These are phyloP conservation scores for Vespertilio murinus DNA, from an alignment of 2,797 vertebrate genomes.

Conservation along the genomic window DNA sequence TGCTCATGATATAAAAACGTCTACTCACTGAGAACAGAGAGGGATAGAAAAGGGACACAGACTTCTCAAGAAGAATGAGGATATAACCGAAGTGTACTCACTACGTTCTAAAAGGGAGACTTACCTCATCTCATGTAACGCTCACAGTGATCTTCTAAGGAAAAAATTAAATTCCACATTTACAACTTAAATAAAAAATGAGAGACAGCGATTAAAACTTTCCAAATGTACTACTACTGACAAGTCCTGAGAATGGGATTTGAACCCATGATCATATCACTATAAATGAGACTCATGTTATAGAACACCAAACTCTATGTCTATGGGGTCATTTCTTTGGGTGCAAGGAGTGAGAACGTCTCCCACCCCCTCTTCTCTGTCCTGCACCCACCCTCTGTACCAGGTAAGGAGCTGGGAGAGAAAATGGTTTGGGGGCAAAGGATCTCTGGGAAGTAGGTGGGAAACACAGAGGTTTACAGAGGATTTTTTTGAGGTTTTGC, in stretches of 20 bases:
- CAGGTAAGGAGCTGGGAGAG: background rate
- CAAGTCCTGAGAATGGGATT: background rate
- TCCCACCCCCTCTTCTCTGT: background rate
- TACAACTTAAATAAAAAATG: background rate
- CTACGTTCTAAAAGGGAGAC: background rate
- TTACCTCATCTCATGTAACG: background rate
- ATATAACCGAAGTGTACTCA: background rate
- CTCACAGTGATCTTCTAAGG: background rate
- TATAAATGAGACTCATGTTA: background rate
- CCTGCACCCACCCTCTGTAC: fast-evolving
- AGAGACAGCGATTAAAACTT: background rate
- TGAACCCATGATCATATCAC: background rate
- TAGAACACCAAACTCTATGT: background rate
- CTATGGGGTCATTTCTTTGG: background rate
- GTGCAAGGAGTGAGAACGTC: background rate
- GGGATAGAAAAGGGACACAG: background rate
- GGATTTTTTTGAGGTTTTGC: background rate
- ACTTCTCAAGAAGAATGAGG: background rate
- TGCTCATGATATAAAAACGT: background rate
- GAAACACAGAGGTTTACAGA: background rate
- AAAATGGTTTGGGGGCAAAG: background rate
- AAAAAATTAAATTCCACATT: background rate
- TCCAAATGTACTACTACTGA: background rate
- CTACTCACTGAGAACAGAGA: background rate
- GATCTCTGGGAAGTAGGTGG: background rate